Evolutionary conservation across 2,797 vertebrate species (phyloP).

Genomic region (Heliangelus exortis): DNA sequence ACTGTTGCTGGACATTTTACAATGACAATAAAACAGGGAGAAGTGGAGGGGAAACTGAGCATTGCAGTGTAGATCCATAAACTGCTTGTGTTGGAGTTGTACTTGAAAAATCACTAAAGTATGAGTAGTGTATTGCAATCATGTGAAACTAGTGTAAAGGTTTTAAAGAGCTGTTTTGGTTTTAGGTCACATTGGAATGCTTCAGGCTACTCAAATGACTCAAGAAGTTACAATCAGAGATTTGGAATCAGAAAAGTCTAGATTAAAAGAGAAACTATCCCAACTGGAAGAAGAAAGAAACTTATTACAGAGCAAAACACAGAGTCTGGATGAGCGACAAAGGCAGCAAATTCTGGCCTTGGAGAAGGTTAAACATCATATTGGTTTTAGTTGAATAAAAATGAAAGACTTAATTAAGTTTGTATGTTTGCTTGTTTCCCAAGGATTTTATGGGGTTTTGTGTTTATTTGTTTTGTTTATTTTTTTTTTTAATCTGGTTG

Average conservation of each 20-base stretch:
- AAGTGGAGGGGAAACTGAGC: background rate
- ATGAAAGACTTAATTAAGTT: rapidly evolving
- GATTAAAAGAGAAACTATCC: constrained; percentile 91
- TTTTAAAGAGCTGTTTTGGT: constrained; percentile 52
- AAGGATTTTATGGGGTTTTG: too few relatives aligned
- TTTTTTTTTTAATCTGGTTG: too few relatives aligned
- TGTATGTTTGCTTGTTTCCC: background rate
- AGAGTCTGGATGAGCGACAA: constrained; percentile 91
- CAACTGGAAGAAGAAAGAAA: constrained; percentile 93
- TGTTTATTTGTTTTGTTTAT: too few relatives aligned
- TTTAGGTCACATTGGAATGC: constrained; percentile 96
- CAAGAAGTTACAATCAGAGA: constrained; percentile 97
- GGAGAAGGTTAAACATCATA: constrained; percentile 86
- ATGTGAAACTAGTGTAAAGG: background rate
- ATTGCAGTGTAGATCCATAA: background rate
- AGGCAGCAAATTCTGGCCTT: constrained; percentile 90
- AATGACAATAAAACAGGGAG: background rate
- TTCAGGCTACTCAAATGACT: constrained; percentile 97
- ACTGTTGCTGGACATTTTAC: background rate
- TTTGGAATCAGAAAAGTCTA: constrained; percentile 94
- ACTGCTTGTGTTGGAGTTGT: background rate
- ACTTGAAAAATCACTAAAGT: background rate
- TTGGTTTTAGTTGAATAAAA: background rate
- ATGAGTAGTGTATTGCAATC: background rate
- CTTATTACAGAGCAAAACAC: constrained; percentile 89